Evolutionary conservation across 1,140 invertebrate genomes (phyloP), one percentile per base, ranked within the genome.

Genomic region (Ostrea edulis): DNA sequence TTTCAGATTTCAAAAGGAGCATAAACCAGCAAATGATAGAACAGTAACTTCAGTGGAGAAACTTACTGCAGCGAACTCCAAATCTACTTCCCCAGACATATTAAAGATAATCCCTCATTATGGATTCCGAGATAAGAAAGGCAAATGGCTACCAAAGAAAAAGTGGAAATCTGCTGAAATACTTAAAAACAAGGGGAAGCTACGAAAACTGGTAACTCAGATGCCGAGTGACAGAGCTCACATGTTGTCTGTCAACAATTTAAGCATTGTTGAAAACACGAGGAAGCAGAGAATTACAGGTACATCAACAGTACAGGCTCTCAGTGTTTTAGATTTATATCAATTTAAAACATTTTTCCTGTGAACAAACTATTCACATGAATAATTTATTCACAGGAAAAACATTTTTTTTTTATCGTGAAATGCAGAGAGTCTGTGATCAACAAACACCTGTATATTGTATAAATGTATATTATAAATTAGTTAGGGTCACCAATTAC

Each of bases 1-100:
- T 84, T 62, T 22, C 54, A 84, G 55, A 84, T 84, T 83, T 52
- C 20, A 53, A 54, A 54, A 83, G 14, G 82, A 53, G 52, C 4
- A 12, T 52, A 83, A 83, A 35, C 53, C 53, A 11, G 35, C 14
- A 52, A 14, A 51, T 52, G 29, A 77, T 14, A 9, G 25, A 77
- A 11, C 22, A 77, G 7, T 20, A 7, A 11, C 12, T 35, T 11
- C 22, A 14, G 68, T 14, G 25, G 9, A 14, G 25, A 77, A 71
- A 71, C 12, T 22, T 1, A 17, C n/a, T 0, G 55, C 17, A 17
- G 55, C n/a, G 14, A 20, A 62, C 55, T n/a, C 55, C 17, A 62
- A 62, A 20, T 7, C 17, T 7, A n/a, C n/a, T 1, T 7, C 8
- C 12, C 2, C 25, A 25, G 68, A 22, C 35, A 77, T 25, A 3